Conservation (phyloP, 2,888 invertebrate genomes). For the Aphrophora alni region DNA sequence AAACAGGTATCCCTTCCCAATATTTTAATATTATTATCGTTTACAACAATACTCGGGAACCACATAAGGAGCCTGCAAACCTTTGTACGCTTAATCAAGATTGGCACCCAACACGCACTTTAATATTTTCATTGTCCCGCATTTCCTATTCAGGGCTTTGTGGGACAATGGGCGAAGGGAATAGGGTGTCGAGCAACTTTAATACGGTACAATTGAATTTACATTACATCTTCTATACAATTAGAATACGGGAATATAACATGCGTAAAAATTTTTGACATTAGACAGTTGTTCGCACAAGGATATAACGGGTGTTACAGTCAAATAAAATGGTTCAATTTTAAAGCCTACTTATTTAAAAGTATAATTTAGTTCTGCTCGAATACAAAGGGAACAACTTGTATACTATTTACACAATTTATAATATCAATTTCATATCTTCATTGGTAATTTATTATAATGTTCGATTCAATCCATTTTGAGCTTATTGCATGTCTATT, state of each 20-base stretch:
- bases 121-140: conserved; percentile 3
- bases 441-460: neutral
- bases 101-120: neutral
- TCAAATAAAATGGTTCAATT: conserved; percentile 2
- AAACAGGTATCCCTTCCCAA: conserved; percentile 6
- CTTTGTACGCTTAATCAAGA: neutral
- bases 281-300: neutral
- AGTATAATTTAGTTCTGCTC: neutral
- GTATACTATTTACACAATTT: neutral
- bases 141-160: neutral
- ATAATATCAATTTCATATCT: neutral
- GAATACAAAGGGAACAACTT: neutral
- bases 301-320: neutral
- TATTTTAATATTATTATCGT: conserved; percentile 2
- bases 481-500: neutral
- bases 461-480: neutral
- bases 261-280: neutral
- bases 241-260: neutral
- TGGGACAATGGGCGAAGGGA: neutral
- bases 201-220: neutral
- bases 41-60: neutral
- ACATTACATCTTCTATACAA: conserved; percentile 2
- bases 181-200: neutral
- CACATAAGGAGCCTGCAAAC: neutral
- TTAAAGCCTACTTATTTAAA: neutral